phyloP scores from a whole-genome alignment of 2,113 vertebrate genomes.

The Chloebia gouldiae region DNA sequence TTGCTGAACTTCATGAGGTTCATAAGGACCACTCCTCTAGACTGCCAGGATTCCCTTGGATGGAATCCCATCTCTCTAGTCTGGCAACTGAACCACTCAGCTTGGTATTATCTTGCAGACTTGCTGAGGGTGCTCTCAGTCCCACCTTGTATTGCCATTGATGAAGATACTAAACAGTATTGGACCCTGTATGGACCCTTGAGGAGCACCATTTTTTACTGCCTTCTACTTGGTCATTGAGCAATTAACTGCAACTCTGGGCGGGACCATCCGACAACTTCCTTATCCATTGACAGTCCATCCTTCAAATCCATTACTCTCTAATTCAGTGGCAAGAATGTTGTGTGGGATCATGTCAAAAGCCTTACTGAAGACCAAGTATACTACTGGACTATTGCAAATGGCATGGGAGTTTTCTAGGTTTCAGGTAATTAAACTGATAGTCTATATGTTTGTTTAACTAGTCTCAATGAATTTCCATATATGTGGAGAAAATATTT shows the following conservation, averaged over 20 bases:
- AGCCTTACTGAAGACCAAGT: neutral
- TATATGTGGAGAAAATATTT: neutral
- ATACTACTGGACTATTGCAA: neutral
- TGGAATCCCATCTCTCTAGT: neutral
- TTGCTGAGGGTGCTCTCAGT: neutral
- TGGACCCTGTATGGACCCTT: neutral
- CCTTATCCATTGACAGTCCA: neutral
- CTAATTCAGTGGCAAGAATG: neutral
- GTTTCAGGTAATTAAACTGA: neutral
- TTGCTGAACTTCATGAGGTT: neutral
- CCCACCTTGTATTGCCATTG: neutral
- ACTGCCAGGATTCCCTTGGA: too few relatives aligned
- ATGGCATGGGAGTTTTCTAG: neutral
- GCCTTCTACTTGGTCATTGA: neutral
- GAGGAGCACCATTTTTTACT: neutral
- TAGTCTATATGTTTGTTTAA: neutral
- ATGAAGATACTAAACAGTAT: neutral
- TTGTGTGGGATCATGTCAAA: neutral
- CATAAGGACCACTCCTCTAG: neutral
- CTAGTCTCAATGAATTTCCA: neutral
- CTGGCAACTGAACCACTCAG: neutral
- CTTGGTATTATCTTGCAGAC: neutral
- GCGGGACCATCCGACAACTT: neutral
- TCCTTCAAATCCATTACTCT: neutral
- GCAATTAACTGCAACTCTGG: neutral